These are phyloP conservation scores for Rhabditoides inermis DNA, from an alignment of 2,888 invertebrate genomes.

Conservation along the genomic window DNA sequence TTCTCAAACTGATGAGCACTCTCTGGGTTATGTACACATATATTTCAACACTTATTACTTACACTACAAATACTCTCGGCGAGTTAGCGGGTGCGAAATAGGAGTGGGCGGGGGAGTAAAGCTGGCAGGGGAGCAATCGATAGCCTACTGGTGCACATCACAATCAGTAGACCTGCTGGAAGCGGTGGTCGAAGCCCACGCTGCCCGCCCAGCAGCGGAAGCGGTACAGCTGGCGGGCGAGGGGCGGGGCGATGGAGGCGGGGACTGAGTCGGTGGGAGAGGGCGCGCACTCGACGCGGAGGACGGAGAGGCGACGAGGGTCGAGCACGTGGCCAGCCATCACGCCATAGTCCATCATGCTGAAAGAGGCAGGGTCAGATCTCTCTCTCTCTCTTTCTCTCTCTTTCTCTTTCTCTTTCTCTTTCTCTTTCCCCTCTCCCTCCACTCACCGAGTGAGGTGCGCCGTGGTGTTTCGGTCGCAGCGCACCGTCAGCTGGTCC, in stretches of 20 bases:
- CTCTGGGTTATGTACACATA: too few relatives aligned
- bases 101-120: too few relatives aligned
- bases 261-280: background rate
- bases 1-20: too few relatives aligned
- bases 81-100: too few relatives aligned
- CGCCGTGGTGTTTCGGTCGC: constrained; percentile 34
- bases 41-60: too few relatives aligned
- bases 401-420: too few relatives aligned
- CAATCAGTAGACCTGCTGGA: too few relatives aligned
- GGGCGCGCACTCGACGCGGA: constrained; percentile 28
- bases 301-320: constrained; percentile 29
- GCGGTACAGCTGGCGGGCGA: background rate
- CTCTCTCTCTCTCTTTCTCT: too few relatives aligned
- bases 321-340: constrained; percentile 39
- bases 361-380: constrained; percentile 20
- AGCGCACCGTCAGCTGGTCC: constrained; percentile 32
- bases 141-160: too few relatives aligned
- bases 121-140: too few relatives aligned
- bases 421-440: too few relatives aligned
- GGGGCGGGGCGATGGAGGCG: constrained; percentile 9
- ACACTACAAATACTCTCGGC: too few relatives aligned
- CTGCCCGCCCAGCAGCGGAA: constrained; percentile 48
- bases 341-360: constrained; percentile 49
- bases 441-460: constrained; percentile 40
- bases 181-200: constrained; percentile 50